phyloP scores from a whole-genome alignment of 2,888 invertebrate genomes.

The Melolontha melolontha region DNA sequence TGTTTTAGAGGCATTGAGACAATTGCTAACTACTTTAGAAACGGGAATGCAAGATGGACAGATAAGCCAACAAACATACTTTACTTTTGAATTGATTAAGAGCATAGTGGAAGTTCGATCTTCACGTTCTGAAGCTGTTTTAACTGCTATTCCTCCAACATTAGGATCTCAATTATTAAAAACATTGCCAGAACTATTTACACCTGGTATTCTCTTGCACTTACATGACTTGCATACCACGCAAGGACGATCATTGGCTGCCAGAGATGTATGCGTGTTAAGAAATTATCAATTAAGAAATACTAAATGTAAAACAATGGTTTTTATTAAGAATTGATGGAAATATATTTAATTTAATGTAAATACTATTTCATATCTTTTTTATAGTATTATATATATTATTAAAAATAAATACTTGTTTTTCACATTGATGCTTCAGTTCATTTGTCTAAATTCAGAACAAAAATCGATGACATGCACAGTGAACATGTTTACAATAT shows the following conservation, averaged over 20 bases:
- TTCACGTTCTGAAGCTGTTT: constrained; percentile 66
- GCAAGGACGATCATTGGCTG: constrained; percentile 85
- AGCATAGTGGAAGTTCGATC: constrained; percentile 79
- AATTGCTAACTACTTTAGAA: constrained; percentile 79
- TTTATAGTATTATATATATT: constrained; percentile 3
- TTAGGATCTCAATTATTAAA: constrained; percentile 85
- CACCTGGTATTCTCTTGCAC: constrained; percentile 78
- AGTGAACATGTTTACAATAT: background rate
- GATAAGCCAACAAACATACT: constrained; percentile 85
- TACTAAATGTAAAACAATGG: constrained; percentile 36
- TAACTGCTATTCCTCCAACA: constrained; percentile 81
- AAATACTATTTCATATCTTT: constrained; percentile 4
- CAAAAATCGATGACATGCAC: background rate
- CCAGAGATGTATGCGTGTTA: constrained; percentile 87
- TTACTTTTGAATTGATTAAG: constrained; percentile 82
- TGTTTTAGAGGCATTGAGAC: constrained; percentile 70
- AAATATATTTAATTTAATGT: constrained; percentile 9
- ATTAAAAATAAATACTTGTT: background rate
- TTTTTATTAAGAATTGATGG: constrained; percentile 15
- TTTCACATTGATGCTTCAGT: background rate
- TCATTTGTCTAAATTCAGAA: background rate
- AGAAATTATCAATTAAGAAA: constrained; percentile 80
- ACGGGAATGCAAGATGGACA: constrained; percentile 73
- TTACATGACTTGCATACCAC: constrained; percentile 83
- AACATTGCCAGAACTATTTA: constrained; percentile 81